phyloP scores from a whole-genome alignment of 2,888 invertebrate species.

The Limenitis camilla region DNA sequence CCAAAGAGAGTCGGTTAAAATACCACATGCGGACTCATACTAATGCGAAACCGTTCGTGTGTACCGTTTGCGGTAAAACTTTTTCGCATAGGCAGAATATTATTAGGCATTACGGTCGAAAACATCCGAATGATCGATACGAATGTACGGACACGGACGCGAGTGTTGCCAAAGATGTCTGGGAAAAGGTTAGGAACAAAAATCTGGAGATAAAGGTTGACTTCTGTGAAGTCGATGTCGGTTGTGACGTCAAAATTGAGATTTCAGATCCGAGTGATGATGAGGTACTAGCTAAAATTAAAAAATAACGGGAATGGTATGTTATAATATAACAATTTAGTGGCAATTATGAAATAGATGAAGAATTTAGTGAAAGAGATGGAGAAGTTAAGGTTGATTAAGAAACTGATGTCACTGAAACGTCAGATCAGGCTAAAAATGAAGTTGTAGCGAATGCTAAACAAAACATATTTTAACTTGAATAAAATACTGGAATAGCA shows the following conservation, averaged over 20 bases:
- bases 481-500: too few species aligned
- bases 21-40: conserved; percentile 54
- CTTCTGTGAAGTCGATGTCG: conserved; percentile 8
- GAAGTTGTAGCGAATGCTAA: too few species aligned
- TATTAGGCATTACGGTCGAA: conserved; percentile 45
- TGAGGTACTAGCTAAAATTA: neutral
- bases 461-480: too few species aligned
- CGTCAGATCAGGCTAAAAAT: too few species aligned
- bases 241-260: too few species aligned
- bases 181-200: conserved; percentile 39
- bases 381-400: too few species aligned
- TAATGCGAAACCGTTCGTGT: conserved; percentile 45
- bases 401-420: too few species aligned
- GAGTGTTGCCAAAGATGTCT: conserved; percentile 41
- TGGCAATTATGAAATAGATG: too few species aligned
- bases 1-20: conserved; percentile 46
- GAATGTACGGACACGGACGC: conserved; percentile 45
- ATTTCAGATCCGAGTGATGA: conserved; percentile 4
- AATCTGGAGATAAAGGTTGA: conserved; percentile 15
- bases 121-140: conserved; percentile 46
- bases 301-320: conserved; percentile 5
- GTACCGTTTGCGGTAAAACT: conserved; percentile 42
- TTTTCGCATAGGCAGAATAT: conserved; percentile 57
- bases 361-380: too few species aligned
- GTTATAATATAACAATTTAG: too few species aligned